These are phyloP conservation scores for Cephus cinctus DNA, from an alignment of 1,140 invertebrate species.

Conservation along the genomic window DNA sequence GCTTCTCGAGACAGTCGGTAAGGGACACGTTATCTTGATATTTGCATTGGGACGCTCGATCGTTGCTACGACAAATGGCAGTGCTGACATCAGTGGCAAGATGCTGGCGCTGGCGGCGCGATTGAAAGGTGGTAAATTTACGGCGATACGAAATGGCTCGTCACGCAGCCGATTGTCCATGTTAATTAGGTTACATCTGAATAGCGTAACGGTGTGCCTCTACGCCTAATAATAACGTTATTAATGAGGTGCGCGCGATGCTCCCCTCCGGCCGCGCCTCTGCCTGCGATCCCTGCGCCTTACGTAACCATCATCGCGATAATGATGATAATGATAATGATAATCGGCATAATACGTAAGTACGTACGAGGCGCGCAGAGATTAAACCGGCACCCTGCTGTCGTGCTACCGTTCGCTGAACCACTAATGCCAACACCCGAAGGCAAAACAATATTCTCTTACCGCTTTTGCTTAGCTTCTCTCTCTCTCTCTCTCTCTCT, in stretches of 20 bases:
- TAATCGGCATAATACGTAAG: not conserved
- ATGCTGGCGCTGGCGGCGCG: not conserved
- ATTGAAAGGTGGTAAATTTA: slow-evolving; percentile 38
- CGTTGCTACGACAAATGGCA: too few relatives aligned
- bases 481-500: too few relatives aligned
- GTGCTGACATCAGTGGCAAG: too few relatives aligned
- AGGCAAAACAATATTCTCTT: too few relatives aligned
- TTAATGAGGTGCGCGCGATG: slow-evolving; percentile 33
- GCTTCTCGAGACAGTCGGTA: too few relatives aligned
- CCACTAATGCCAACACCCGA: too few relatives aligned
- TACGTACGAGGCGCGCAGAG: not conserved
- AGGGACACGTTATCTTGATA: too few relatives aligned
- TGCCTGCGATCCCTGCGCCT: not conserved
- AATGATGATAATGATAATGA: not conserved
- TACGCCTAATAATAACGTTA: slow-evolving; percentile 45
- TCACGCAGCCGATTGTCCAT: slow-evolving; percentile 38
- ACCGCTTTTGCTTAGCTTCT: too few relatives aligned
- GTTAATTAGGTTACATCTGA: slow-evolving; percentile 42
- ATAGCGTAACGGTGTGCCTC: slow-evolving; percentile 37
- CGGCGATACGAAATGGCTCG: slow-evolving; percentile 32
- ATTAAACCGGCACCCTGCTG: not conserved
- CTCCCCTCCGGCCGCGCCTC: not conserved
- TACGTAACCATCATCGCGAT: not conserved
- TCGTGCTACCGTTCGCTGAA: not conserved
- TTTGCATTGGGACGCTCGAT: too few relatives aligned